Conservation (phyloP, 1,140 invertebrate species). For the Eciton burchellii region DNA sequence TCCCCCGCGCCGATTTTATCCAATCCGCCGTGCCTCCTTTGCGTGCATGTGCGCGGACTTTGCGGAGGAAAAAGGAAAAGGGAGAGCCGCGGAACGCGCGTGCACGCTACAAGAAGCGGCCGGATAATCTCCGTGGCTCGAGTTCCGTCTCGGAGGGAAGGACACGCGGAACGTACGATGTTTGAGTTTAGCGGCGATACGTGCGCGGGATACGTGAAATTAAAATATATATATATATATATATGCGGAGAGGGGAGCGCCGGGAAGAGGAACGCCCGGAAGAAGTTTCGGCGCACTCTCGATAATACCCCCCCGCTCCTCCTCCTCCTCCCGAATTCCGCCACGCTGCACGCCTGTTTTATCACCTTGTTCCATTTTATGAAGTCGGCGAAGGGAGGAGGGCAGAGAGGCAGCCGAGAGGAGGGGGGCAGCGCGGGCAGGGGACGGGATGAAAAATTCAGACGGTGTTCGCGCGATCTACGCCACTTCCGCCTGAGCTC, state of each 20-base stretch:
- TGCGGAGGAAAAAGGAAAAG: too few species aligned
- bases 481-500: conserved; percentile 24
- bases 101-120: background rate
- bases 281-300: background rate
- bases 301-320: too few species aligned
- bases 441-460: conserved; percentile 52
- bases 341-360: conserved; percentile 6
- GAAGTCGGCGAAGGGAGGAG: conserved; percentile 16
- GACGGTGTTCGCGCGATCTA: conserved; percentile 21
- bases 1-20: background rate
- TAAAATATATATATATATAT: too few species aligned
- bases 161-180: too few species aligned
- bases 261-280: background rate
- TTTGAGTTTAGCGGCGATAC: too few species aligned
- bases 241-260: background rate
- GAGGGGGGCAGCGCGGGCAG: background rate
- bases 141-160: background rate
- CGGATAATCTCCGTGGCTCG: background rate
- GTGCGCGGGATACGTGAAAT: too few species aligned
- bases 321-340: conserved; percentile 2
- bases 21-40: background rate
- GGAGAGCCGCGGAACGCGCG: background rate
- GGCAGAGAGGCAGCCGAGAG: conserved; percentile 5
- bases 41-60: conserved; percentile 13
- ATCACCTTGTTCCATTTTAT: conserved; percentile 34